Base-by-base conservation (phyloP, 2,888 invertebrate species). In the Griposia aprilina region DNA sequence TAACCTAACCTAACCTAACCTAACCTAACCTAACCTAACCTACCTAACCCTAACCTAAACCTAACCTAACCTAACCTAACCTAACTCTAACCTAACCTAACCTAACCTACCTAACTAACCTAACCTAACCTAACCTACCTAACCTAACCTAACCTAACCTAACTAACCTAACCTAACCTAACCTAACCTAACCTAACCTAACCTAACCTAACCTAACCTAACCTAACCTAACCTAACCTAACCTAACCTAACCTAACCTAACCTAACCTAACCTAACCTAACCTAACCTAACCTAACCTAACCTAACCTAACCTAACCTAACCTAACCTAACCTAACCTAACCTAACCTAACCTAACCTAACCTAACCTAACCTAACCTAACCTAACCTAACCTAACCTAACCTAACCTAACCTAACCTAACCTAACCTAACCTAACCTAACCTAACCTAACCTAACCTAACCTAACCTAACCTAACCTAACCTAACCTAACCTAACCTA, bases 371-470 rank as follows among this genome's bases (percentile, higher is more conserved):
- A 50, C 50, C 50, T 50, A 50, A 50, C 50, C 50, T 50, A 50
- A 50, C 50, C 50, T 50, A 50, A 50, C 50, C 50, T 50, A 50
- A 50, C 50, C 50, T 50, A 50, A 50, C 50, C 50, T 50, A 50
- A 50, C 50, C 50, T 50, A 50, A 50, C 50, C 50, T 50, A 50
- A 50, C 50, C 50, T 50, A 50, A 50, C 50, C 50, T 50, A 50
- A 15, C 50, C 50, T 50, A 50, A 50, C 50, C 50, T 50, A 50
- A 50, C 50, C 50, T 50, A 50, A 50, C 50, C 50, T 50, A 50
- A 50, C 81, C 81, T 77, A 77, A 77, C 81, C 74, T 74, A 81
- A 81, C 81, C 77, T 81, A 81, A 76, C 80, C 80, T 81, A 81
- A 76, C 76, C 80, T 78, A 81, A 77, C 81, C 81, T 81, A 81